A percentile compares a stretch with the other conserved stretches of the same genome.
Evolutionary conservation across 2,888 invertebrate species (phyloP).

Genomic region (Alloplasta piceator): DNA sequence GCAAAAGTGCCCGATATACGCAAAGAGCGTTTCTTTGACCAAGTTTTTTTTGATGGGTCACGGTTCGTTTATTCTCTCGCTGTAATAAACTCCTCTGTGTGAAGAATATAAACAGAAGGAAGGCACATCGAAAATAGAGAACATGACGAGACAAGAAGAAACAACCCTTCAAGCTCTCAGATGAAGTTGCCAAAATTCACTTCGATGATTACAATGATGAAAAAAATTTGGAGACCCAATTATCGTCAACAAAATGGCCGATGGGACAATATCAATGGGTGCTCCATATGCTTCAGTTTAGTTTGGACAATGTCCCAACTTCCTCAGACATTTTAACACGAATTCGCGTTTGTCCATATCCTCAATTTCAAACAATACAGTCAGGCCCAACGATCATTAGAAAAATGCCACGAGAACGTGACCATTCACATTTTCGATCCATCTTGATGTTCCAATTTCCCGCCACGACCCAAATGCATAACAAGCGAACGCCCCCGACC

Average conservation of each 20-base stretch:
- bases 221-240: background rate
- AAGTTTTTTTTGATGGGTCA: conserved; percentile 13
- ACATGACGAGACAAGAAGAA: background rate
- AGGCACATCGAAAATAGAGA: conserved; percentile 3
- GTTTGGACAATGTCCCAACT: no score
- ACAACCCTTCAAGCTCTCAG: background rate
- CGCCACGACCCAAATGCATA: conserved; percentile 4
- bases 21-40: conserved; percentile 20
- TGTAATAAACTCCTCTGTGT: background rate
- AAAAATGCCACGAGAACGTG: background rate
- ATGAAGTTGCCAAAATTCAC: background rate
- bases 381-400: background rate
- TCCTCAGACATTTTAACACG: no score
- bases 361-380: background rate
- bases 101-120: no score
- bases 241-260: background rate
- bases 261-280: background rate
- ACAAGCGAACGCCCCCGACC: conserved; percentile 1
- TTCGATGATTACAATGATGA: background rate
- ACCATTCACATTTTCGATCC: background rate
- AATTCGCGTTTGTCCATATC: no score
- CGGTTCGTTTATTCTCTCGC: background rate
- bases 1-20: background rate
- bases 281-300: no score
- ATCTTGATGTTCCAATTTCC: background rate